Conservation (phyloP, 2,113 vertebrate species). For the Lophochroa leadbeateri region DNA sequence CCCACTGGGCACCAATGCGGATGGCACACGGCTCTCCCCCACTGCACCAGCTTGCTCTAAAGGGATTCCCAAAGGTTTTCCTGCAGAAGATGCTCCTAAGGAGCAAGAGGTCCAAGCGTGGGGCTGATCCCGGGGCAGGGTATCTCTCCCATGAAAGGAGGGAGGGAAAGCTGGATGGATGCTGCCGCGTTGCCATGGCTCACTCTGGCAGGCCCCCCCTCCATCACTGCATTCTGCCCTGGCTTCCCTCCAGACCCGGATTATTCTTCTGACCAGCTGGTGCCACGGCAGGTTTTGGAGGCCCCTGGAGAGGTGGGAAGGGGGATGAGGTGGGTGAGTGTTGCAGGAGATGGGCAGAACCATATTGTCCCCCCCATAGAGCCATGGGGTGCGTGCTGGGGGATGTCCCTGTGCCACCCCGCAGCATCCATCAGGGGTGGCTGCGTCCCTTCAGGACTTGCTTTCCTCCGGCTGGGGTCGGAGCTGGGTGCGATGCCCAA, state of each 20-base stretch:
- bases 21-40: not conserved
- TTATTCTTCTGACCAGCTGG: slow-evolving; percentile 58
- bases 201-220: not conserved
- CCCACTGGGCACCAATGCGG: not conserved
- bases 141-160: not conserved
- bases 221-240: slow-evolving; percentile 42
- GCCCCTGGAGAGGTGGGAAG: not conserved
- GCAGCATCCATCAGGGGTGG: accelerated
- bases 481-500: not conserved
- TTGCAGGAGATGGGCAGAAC: not conserved
- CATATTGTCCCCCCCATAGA: not conserved
- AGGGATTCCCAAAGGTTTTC: not conserved
- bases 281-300: not conserved
- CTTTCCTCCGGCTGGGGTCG: accelerated
- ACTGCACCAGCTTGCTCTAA: not conserved
- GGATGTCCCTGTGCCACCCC: accelerated
- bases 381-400: accelerated
- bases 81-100: not conserved
- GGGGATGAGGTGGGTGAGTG: not conserved
- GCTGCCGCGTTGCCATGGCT: slow-evolving; percentile 2
- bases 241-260: slow-evolving; percentile 56
- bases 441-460: not conserved
- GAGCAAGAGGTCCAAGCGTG: not conserved
- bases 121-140: not conserved
- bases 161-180: not conserved